Evolutionary conservation across 2,888 invertebrate genomes (phyloP).

Genomic region (Schizaphis graminum): DNA sequence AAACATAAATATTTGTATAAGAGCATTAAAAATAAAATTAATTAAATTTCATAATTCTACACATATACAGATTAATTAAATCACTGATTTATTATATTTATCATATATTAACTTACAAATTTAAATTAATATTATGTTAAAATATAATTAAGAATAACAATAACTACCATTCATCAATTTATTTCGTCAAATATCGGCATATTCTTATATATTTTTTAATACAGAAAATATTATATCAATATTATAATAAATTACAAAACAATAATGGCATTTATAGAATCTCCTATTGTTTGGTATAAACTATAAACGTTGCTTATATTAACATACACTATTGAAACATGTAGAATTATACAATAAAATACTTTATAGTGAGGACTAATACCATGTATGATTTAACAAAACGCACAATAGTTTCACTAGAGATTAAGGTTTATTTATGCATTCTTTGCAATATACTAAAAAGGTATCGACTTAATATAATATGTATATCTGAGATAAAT

Average conservation of each 20-base stretch:
- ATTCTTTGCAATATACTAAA: background rate
- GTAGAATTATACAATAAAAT: background rate
- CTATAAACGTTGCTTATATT: background rate
- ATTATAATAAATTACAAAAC: too few species aligned
- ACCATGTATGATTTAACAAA: background rate
- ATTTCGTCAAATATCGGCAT: too few species aligned
- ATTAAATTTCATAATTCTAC: background rate
- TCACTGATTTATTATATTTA: background rate
- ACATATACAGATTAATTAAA: background rate
- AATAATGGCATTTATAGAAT: background rate
- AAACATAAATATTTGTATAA: background rate
- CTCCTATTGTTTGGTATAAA: background rate
- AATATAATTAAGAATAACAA: too few species aligned
- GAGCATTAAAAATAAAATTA: background rate
- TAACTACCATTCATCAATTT: too few species aligned
- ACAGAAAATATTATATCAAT: too few species aligned
- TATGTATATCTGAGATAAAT: background rate
- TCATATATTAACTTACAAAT: background rate
- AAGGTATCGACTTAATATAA: conserved; percentile 1
- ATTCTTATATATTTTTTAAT: too few species aligned
- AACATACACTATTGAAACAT: background rate
- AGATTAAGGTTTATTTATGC: background rate
- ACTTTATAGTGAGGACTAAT: background rate
- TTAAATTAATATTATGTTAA: background rate
- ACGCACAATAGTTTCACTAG: background rate